phyloP scores from a whole-genome alignment of 2,797 vertebrate genomes.

The Bucorvus abyssinicus region DNA sequence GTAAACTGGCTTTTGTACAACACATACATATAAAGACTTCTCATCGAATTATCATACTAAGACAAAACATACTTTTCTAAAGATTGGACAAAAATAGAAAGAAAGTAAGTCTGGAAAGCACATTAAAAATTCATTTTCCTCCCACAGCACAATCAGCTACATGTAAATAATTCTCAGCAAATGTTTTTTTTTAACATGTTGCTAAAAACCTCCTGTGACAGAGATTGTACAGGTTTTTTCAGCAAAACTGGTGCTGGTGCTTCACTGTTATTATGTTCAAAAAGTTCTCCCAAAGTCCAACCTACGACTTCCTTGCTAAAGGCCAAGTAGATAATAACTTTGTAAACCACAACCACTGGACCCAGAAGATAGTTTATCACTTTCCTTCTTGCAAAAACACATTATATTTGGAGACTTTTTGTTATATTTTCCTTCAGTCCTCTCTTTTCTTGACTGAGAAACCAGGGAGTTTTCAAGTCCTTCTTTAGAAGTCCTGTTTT shows the following conservation, averaged over 20 bases:
- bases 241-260: fast-evolving
- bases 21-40: background rate
- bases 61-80: background rate
- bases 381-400: background rate
- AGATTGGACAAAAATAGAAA: background rate
- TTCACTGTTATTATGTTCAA: background rate
- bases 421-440: background rate
- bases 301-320: background rate
- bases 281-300: background rate
- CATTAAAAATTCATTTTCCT: background rate
- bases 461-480: background rate
- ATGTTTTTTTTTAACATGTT: background rate
- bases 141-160: background rate
- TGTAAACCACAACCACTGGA: background rate
- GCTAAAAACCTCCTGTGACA: background rate
- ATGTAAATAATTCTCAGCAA: background rate
- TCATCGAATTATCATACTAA: background rate
- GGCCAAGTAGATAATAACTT: background rate
- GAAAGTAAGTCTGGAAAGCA: background rate
- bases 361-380: background rate
- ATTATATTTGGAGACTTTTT: background rate
- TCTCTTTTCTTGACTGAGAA: background rate
- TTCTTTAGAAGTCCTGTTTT: background rate
- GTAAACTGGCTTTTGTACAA: background rate
- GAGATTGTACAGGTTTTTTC: background rate